Evolutionary conservation across 2,113 vertebrate species (phyloP).

Genomic region (Bufo bufo): DNA sequence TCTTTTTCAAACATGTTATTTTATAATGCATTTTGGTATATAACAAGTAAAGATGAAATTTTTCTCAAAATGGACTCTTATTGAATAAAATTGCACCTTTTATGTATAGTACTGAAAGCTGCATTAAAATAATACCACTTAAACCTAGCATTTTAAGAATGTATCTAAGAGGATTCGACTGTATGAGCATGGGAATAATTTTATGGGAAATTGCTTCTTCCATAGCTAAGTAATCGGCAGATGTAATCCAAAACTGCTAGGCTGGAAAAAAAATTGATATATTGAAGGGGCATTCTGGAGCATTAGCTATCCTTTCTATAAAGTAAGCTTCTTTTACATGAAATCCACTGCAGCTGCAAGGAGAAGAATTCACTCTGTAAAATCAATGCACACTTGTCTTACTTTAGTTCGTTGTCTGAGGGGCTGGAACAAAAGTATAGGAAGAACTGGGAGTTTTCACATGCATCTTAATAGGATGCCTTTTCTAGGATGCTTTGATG

Average conservation of each 20-base stretch:
- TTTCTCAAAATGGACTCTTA: slow-evolving; percentile 5
- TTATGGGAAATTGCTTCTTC: slow-evolving; percentile 69
- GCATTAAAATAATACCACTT: slow-evolving; percentile 58
- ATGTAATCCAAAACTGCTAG: slow-evolving; percentile 65
- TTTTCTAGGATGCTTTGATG: slow-evolving; percentile 37
- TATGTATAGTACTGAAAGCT: slow-evolving; percentile 15
- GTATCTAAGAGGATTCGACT: slow-evolving; percentile 51
- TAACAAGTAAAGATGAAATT: slow-evolving; percentile 1
- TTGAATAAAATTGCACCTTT: slow-evolving; percentile 22
- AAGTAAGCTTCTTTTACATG: slow-evolving; percentile 63
- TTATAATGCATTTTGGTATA: slow-evolving; percentile 3
- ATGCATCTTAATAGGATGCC: slow-evolving; percentile 70
- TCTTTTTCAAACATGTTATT: slow-evolving; percentile 4
- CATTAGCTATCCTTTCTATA: slow-evolving; percentile 64
- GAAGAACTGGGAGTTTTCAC: slow-evolving; percentile 65
- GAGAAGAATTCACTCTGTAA: slow-evolving; percentile 64
- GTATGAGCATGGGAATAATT: slow-evolving; percentile 59
- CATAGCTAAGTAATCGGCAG: slow-evolving; percentile 63
- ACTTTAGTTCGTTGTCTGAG: slow-evolving; percentile 63
- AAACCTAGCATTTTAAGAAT: slow-evolving; percentile 58
- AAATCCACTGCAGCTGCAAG: slow-evolving; percentile 62
- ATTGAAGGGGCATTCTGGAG: slow-evolving; percentile 68
- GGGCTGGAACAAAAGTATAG: slow-evolving; percentile 68
- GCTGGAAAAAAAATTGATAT: slow-evolving; percentile 63
- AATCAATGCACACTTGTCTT: slow-evolving; percentile 67